Evolutionary conservation across 2,888 invertebrate species (phyloP).

Genomic region (Ceraclea dissimilis): DNA sequence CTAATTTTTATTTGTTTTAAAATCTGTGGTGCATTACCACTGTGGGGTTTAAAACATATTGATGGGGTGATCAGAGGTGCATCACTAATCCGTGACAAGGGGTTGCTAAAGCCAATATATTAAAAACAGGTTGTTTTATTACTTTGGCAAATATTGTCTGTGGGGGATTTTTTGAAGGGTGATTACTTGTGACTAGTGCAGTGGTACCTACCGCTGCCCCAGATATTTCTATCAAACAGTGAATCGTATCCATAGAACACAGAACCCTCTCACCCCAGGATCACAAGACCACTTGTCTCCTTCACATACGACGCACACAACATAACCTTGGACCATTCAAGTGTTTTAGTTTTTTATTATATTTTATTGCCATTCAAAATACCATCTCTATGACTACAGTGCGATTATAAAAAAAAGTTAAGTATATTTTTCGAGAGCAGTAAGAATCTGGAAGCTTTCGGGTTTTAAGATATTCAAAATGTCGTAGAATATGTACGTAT

Average conservation of each 20-base stretch:
- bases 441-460: too few relatives aligned
- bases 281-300: background rate
- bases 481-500: too few relatives aligned
- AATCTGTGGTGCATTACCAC: too few relatives aligned
- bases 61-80: slow-evolving; percentile 23
- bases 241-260: too few relatives aligned
- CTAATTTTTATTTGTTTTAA: too few relatives aligned
- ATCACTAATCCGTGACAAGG: slow-evolving; percentile 25
- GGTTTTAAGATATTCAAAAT: too few relatives aligned
- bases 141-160: slow-evolving; percentile 24
- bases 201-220: slow-evolving; percentile 16
- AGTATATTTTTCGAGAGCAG: too few relatives aligned
- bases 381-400: background rate
- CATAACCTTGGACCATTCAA: background rate
- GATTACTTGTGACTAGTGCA: slow-evolving; percentile 20
- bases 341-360: background rate
- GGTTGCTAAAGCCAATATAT: slow-evolving; percentile 26
- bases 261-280: background rate
- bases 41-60: slow-evolving; percentile 17
- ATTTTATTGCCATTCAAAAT: background rate
- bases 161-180: slow-evolving; percentile 26
- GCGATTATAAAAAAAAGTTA: background rate
- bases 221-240: background rate
- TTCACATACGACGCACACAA: background rate
- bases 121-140: slow-evolving; percentile 27